Percentiles rank a stretch among this genome's conserved stretches.
Evolutionary conservation across 2,888 invertebrate genomes (phyloP).

Genomic region (Octonoba sinensis): DNA sequence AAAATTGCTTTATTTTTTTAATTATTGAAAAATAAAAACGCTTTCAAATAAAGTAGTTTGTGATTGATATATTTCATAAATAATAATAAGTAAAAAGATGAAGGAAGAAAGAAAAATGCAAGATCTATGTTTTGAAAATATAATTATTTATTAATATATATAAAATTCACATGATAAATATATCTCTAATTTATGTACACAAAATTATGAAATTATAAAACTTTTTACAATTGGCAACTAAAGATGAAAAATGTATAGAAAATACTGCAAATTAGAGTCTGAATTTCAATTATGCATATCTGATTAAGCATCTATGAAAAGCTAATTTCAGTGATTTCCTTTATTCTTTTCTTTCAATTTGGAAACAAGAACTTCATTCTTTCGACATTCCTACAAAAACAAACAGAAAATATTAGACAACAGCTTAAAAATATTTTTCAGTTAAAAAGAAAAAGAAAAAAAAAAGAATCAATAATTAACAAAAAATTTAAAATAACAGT

Average conservation of each 20-base stretch:
- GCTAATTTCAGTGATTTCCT: conserved; percentile 21
- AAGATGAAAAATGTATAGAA: conserved; percentile 10
- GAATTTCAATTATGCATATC: conserved; percentile 1
- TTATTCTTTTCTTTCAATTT: conserved; percentile 57
- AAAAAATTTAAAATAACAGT: too few relatives aligned
- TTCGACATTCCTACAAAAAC: conserved; percentile 54
- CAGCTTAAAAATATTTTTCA: neutral
- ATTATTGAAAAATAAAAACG: too few relatives aligned
- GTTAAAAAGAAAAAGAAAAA: too few relatives aligned
- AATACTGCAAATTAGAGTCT: conserved; percentile 14
- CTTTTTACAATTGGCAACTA: conserved; percentile 31
- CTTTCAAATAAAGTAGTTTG: too few relatives aligned
- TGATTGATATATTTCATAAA: too few relatives aligned
- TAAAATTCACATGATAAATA: conserved; percentile 50
- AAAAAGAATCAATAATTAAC: too few relatives aligned
- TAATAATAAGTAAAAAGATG: too few relatives aligned
- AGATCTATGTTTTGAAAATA: conserved; percentile 23
- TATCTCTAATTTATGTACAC: conserved; percentile 43
- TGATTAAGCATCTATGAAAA: neutral
- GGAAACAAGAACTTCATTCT: conserved; percentile 58
- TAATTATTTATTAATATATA: conserved; percentile 47
- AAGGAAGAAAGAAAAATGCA: too few relatives aligned
- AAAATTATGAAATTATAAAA: conserved; percentile 27
- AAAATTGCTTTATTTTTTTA: conserved; percentile 33
- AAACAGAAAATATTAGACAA: conserved; percentile 4